Base-by-base conservation (phyloP, 1,140 invertebrate genomes). In the Whitmania pigra region DNA sequence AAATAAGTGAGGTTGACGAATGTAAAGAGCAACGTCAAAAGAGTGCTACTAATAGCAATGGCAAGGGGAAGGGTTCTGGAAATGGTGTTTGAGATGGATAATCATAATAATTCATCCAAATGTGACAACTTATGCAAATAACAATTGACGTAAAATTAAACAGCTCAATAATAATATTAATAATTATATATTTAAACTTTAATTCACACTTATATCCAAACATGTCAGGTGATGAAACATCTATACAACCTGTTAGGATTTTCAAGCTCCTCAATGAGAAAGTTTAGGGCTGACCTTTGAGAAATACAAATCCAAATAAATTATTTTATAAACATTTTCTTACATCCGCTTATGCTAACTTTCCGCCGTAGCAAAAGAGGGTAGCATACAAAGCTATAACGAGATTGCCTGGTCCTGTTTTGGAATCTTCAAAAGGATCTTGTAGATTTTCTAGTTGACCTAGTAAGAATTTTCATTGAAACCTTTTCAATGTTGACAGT, bases 1-100 rank as follows among this genome's bases (percentile, higher is more conserved):
- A 94, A 94, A 83, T 97, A 97, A 29, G 95, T 94, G 36, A 97
- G 86, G 78, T 98, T 98, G 9, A 94, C 91, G 74, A 96, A 84
- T 0, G 95, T 89, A 79, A 98, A 99, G 18, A 97, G 91, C 7
- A 95, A 78, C 9, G 93, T 98, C n/a, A 94, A 92, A 66, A 97
- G 83, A 0, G 90, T 84, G 77, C 91, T 92, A 0, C 93, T 96
- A 74, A 96, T 93, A 22, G 87, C 89, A 77, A 97, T 97, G 11
- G 94, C 93, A 72, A 88, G 86, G 17, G 94, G 94, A n/a, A 98
- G 84, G 84, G 97, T 97, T 80, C 90, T 91, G 80, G 66, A 22
- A 25, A 25, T n/a, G 22, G 22, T 31, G 29, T 2, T 25, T 63
- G 29, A 7, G 29, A 4, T n/a, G n/a, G n/a, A n/a, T n/a, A n/a